These are phyloP conservation scores for Philereme transversata DNA, from an alignment of 2,888 invertebrate species.

Conservation along the genomic window DNA sequence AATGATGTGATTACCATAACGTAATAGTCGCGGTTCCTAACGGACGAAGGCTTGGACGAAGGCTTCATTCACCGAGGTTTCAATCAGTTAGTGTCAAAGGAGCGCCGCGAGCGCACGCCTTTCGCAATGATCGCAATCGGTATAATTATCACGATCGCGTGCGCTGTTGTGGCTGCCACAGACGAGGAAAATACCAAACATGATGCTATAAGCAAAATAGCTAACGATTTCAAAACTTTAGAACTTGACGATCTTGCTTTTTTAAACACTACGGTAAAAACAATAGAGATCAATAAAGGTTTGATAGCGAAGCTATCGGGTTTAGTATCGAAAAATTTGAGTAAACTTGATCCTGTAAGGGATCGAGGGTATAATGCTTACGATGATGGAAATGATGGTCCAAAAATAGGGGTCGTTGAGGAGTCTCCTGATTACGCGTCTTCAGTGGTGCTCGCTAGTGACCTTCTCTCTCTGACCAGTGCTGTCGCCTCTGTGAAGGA, in stretches of 20 bases:
- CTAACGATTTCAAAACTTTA: slow-evolving; percentile 56
- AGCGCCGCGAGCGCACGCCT: slow-evolving; percentile 73
- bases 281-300: slow-evolving; percentile 58
- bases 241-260: slow-evolving; percentile 53
- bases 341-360: slow-evolving; percentile 31
- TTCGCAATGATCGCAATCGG: slow-evolving; percentile 58
- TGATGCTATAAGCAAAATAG: slow-evolving; percentile 46
- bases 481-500: slow-evolving; percentile 77
- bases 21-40: slow-evolving; percentile 47
- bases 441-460: slow-evolving; percentile 76
- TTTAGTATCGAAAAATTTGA: slow-evolving; percentile 50
- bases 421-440: slow-evolving; percentile 79
- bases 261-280: slow-evolving; percentile 59
- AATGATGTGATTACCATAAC: slow-evolving; percentile 59
- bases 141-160: slow-evolving; percentile 60
- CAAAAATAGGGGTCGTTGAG: slow-evolving; percentile 59
- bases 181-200: slow-evolving; percentile 46
- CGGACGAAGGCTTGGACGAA: slow-evolving; percentile 39
- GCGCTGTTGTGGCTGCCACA: slow-evolving; percentile 55
- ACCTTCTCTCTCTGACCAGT: slow-evolving; percentile 74
- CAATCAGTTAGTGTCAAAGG: slow-evolving; percentile 57
- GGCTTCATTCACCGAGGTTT: slow-evolving; percentile 40
- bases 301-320: slow-evolving; percentile 58
- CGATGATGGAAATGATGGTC: slow-evolving; percentile 48
- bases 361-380: slow-evolving; percentile 47